Base-by-base conservation (phyloP, 2,888 invertebrate species). In the Steromphala cineraria region DNA sequence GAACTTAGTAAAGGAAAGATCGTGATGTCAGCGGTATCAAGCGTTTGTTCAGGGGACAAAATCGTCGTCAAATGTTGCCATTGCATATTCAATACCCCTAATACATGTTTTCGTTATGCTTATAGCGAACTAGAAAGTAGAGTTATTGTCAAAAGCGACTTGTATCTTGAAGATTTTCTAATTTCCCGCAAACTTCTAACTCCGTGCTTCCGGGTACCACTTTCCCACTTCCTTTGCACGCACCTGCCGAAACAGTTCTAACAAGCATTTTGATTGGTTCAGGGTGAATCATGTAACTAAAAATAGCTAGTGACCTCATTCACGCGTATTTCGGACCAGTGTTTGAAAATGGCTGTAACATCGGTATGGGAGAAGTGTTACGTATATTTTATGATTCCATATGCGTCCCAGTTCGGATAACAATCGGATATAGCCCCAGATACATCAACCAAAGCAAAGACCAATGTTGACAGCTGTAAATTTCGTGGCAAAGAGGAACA, bases 261-360 rank as follows among this genome's bases (percentile, higher is more conserved):
- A 56, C 78, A 62, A 13, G 46, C 19, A 5, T 24, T 78, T 56
- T 40, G 19, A 78, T 67, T 78, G 67, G 56, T 19, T 24, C 36
- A 13, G 40, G 40, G 52, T 75, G 40, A 75, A 75, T 75, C 75
- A 75, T 75, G 75, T 75, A 52, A 75, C 75, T 75, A 75, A 75
- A 75, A 21, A 21, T 75, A 75, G 75, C 75, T 75, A 52, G 75
- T 75, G 75, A 75, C 75, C 75, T 75, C 40, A 75, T 75, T 78
- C 24, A 62, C 67, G 52, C 56, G 79, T 52, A 67, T 53, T 77
- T 79, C 31, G 52, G 71, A 67, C 62, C 67, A 56, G 79, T 79
- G 79, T 67, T 67, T 71, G 79, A 67, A 53, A 79, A 46, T 75
- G 62, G 62, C 80, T 55, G 75, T 24, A 56, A n/a, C 24, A 62